Percentiles rank a stretch among this genome's conserved stretches.
Evolutionary conservation across 2,888 invertebrate genomes (phyloP).

Genomic region (Hirtodrosophila confusa): DNA sequence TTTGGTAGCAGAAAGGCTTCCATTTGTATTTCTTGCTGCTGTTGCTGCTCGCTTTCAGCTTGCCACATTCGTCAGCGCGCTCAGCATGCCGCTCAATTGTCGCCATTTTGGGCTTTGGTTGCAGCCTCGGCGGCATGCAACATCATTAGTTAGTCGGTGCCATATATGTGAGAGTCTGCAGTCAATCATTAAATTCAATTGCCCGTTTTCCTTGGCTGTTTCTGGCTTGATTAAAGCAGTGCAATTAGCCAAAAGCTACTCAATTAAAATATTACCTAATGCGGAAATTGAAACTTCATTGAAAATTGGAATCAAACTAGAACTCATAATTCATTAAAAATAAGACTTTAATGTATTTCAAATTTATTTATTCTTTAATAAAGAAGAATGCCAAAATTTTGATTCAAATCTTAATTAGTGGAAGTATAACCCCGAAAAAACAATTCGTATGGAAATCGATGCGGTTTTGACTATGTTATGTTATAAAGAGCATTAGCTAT

Average conservation of each 20-base stretch:
- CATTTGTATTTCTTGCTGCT: constrained; percentile 27
- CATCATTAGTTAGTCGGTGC: constrained; percentile 56
- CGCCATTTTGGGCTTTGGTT: constrained; percentile 49
- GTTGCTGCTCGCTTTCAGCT: constrained; percentile 13
- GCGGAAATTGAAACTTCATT: background rate
- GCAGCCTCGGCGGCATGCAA: constrained; percentile 37
- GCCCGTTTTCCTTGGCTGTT: constrained; percentile 41
- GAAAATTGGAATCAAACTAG: too few relatives aligned
- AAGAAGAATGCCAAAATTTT: too few relatives aligned
- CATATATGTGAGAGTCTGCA: constrained; percentile 37
- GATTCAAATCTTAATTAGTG: too few relatives aligned
- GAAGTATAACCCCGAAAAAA: too few relatives aligned
- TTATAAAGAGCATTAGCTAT: too few relatives aligned
- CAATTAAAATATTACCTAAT: background rate
- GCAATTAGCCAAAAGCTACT: background rate
- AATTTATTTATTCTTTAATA: too few relatives aligned
- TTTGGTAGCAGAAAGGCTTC: constrained; percentile 52
- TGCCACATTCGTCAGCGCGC: constrained; percentile 40
- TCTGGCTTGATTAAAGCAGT: constrained; percentile 15
- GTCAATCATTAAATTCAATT: constrained; percentile 66
- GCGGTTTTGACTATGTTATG: too few relatives aligned
- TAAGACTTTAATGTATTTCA: too few relatives aligned
- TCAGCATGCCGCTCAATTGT: constrained; percentile 35
- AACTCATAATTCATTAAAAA: too few relatives aligned
- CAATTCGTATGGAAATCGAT: too few relatives aligned